Base-by-base conservation (phyloP, 2,113 vertebrate genomes). In the Siniperca knerii region DNA sequence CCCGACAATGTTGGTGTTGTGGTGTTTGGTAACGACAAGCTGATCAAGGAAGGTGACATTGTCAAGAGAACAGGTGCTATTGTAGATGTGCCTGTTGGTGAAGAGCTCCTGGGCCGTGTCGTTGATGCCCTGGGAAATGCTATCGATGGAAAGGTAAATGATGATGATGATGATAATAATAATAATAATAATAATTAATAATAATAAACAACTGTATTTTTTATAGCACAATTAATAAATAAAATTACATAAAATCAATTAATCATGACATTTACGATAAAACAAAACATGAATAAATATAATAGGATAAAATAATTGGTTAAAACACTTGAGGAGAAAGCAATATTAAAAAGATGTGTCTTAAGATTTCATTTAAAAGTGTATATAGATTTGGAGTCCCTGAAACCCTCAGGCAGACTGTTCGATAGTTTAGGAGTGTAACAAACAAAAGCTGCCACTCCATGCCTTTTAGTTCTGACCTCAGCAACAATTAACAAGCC, bases 1-100 rank as follows among this genome's bases (percentile, higher is more conserved):
- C 97, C 98, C 0, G 98, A 99, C 95, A 99, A 99, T 0, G 98
- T 99, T 82, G 98, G 98, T 94, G 97, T 99, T 84, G 98, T 99
- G 10, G 98, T 99, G 88, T 99, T 99, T 55, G 98, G 98, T 91
- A 99, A 99, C 0, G 98, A 99, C 95, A 98, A 99, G 78, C 95
- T 99, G 77, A 99, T 99, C 93, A 99, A 98, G 80, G 98, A 99
- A 90, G 98, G 98, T 3, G 98, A 99, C 85, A 94, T 99, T 35
- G 98, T 99, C 79, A 99, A 99, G 96, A 96, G 98, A 72, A 99
- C 98, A 0, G 98, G 98, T 0, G 98, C 98, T 44, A 99, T 99
- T 25, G 98, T 99, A 61, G 98, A 99, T 2, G 98, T 99, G 23
- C 98, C 98, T 0, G 98, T 99, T 0, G 98, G 98, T 0, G 96